These are phyloP conservation scores for Acanthiza pusilla DNA, from an alignment of 2,797 vertebrate species.

Conservation along the genomic window DNA sequence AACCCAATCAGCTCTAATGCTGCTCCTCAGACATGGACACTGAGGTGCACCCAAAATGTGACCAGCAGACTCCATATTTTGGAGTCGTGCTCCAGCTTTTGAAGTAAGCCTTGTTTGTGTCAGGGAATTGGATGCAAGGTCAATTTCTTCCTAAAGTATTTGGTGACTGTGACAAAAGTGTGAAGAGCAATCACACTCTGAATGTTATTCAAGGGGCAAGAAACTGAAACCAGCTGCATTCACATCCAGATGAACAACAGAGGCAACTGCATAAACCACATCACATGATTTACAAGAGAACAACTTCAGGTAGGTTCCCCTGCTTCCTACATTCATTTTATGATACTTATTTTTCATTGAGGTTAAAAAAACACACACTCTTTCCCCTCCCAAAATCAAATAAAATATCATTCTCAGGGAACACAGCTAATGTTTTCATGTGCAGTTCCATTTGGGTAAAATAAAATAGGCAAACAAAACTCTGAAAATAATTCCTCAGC, in stretches of 20 bases:
- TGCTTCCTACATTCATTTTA: background rate
- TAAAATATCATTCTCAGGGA: background rate
- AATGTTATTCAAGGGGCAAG: background rate
- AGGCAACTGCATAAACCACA: background rate
- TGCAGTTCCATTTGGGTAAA: background rate
- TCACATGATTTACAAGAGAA: background rate
- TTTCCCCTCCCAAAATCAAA: background rate
- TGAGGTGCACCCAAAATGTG: background rate
- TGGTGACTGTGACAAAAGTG: background rate
- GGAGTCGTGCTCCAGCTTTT: background rate
- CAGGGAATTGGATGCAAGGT: background rate
- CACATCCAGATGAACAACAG: fast-evolving
- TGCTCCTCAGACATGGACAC: background rate
- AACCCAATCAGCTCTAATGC: background rate
- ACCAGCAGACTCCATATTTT: background rate
- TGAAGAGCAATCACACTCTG: background rate
- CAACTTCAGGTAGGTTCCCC: background rate
- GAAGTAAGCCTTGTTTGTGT: background rate
- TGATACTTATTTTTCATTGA: background rate
- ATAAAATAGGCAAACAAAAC: background rate
- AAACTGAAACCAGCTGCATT: background rate
- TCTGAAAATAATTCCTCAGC: background rate
- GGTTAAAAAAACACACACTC: background rate
- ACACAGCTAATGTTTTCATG: background rate
- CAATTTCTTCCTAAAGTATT: background rate